A percentile compares a stretch with the other conserved stretches of the same genome.
Evolutionary conservation across 2,888 invertebrate genomes (phyloP).

Genomic region (Drosophila paramelanica): DNA sequence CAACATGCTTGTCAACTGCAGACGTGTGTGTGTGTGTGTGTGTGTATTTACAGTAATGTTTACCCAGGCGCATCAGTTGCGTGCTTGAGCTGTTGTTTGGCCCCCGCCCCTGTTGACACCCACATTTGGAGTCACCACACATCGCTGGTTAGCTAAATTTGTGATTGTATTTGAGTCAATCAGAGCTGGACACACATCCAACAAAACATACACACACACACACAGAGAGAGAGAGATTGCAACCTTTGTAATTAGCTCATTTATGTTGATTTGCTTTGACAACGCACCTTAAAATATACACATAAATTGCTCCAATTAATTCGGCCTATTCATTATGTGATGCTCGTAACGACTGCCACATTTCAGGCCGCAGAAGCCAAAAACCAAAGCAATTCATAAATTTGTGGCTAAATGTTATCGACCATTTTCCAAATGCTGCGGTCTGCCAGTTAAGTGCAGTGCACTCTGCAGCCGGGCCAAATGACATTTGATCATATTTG

Average conservation of each 20-base stretch:
- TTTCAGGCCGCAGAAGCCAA: slow-evolving; percentile 26
- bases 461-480: background rate
- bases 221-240: background rate
- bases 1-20: slow-evolving; percentile 63
- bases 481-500: slow-evolving; percentile 27
- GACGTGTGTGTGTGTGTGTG: slow-evolving; percentile 3
- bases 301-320: slow-evolving; percentile 75
- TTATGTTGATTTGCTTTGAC: slow-evolving; percentile 78
- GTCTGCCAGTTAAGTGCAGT: slow-evolving; percentile 52
- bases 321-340: slow-evolving; percentile 71
- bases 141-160: slow-evolving; percentile 55
- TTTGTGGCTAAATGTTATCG: slow-evolving; percentile 65
- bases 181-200: slow-evolving; percentile 41
- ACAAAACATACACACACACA: background rate
- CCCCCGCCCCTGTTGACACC: background rate
- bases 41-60: slow-evolving; percentile 31
- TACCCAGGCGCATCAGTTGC: slow-evolving; percentile 36
- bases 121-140: slow-evolving; percentile 42
- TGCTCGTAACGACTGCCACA: slow-evolving; percentile 11
- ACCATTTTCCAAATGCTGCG: slow-evolving; percentile 69
- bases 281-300: slow-evolving; percentile 56
- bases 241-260: slow-evolving; percentile 69
- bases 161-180: slow-evolving; percentile 65
- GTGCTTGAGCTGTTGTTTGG: slow-evolving; percentile 13
- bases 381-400: slow-evolving; percentile 74